phyloP scores from a whole-genome alignment of 2,113 vertebrate genomes.

The Alces alces region DNA sequence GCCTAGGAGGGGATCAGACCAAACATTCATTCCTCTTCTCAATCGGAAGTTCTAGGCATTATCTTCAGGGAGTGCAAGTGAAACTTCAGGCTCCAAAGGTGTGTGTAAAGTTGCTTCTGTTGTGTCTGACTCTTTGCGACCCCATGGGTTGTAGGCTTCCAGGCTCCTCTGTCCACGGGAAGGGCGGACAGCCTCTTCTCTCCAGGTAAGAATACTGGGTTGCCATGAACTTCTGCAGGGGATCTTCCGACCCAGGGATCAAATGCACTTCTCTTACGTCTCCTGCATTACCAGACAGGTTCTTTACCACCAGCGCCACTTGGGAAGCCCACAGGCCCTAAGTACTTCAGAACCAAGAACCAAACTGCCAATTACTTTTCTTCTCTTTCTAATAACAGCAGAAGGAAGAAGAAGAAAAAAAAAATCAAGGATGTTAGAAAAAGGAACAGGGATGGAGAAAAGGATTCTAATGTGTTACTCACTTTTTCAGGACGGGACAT shows the following conservation, averaged over 20 bases:
- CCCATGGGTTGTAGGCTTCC: background rate
- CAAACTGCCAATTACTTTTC: background rate
- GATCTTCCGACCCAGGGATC: background rate
- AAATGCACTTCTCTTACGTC: background rate
- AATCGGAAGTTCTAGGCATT: background rate
- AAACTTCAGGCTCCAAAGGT: background rate
- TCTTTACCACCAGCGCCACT: background rate
- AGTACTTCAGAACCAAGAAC: background rate
- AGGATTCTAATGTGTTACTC: background rate
- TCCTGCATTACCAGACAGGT: background rate
- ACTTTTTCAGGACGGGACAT: constrained; percentile 10
- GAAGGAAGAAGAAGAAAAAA: no score
- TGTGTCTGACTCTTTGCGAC: background rate
- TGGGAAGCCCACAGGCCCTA: background rate
- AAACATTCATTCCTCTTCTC: background rate
- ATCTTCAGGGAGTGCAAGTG: background rate
- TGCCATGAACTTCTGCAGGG: background rate
- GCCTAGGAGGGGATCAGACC: background rate
- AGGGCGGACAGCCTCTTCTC: background rate
- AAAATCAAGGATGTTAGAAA: background rate
- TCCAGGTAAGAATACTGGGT: background rate
- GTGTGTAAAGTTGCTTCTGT: background rate
- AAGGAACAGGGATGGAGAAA: background rate
- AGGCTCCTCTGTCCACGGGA: background rate
- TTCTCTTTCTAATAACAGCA: background rate